Conservation (phyloP, 2,797 vertebrate species). For the Simalia tracyae region DNA sequence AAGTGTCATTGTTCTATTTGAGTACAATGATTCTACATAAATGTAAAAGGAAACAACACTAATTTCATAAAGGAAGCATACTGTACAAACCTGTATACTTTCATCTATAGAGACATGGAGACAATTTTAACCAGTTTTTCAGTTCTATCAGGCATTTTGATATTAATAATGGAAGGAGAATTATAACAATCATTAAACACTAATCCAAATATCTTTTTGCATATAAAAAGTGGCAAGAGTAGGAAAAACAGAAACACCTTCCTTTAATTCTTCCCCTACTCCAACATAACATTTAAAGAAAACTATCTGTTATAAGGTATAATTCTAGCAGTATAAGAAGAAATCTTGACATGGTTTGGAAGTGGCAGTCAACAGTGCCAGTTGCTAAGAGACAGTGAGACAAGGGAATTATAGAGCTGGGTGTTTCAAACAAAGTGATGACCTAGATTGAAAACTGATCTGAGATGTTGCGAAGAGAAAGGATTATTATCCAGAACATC, state of each 20-base stretch:
- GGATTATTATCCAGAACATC: slow-evolving; percentile 4
- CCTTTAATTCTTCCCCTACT: not conserved
- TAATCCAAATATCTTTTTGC: slow-evolving; percentile 3
- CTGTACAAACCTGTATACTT: not conserved
- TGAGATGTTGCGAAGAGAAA: not conserved
- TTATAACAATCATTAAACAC: slow-evolving; percentile 1
- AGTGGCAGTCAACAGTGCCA: slow-evolving; percentile 25
- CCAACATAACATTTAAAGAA: not conserved
- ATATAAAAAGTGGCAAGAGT: not conserved
- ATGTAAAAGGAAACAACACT: not conserved
- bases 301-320: not conserved
- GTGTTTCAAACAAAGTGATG: not conserved
- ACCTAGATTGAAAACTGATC: slow-evolving; percentile 39
- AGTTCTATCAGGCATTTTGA: slow-evolving; percentile 11
- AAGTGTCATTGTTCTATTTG: not conserved
- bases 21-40: not conserved
- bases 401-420: slow-evolving; percentile 26
- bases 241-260: slow-evolving; percentile 3
- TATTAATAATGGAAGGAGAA: slow-evolving; percentile 24
- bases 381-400: slow-evolving; percentile 27
- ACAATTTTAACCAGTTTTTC: not conserved
- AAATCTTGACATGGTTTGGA: slow-evolving; percentile 29
- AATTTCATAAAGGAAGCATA: not conserved
- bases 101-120: slow-evolving; percentile 14
- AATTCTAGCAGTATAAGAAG: not conserved